phyloP scores from a whole-genome alignment of 2,888 invertebrate genomes.

The Copidosoma aretas region DNA sequence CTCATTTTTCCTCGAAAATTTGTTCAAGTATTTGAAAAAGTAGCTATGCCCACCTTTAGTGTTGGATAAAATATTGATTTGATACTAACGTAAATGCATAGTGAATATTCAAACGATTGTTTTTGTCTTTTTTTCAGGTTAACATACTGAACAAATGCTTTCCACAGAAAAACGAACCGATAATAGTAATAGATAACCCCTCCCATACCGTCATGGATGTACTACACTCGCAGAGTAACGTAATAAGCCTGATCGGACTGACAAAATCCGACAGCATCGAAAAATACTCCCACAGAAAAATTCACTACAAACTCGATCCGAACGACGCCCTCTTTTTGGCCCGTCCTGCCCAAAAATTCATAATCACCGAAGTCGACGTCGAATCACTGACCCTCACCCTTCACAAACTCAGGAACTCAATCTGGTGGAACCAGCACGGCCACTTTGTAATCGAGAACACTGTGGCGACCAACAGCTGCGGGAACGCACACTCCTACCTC shows the following conservation, averaged over 20 bases:
- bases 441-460: conserved; percentile 7
- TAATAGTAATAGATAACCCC: neutral
- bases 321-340: neutral
- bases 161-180: neutral
- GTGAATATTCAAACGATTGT: no score
- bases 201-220: neutral
- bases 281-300: neutral
- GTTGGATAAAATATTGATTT: no score
- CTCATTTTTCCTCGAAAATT: no score
- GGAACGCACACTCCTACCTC: conserved; percentile 1
- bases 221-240: neutral
- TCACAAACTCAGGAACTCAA: conserved; percentile 14
- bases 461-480: neutral
- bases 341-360: conserved; percentile 7
- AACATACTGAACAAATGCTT: conserved; percentile 14
- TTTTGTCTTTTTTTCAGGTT: neutral
- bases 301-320: neutral
- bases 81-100: no score
- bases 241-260: conserved; percentile 6
- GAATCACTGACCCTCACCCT: neutral
- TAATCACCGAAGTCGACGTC: neutral
- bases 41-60: no score
- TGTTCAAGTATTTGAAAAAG: no score
- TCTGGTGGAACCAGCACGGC: conserved; percentile 15
- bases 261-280: neutral